A percentile compares a stretch with the other conserved stretches of the same genome.
phyloP scores from a whole-genome alignment of 2,888 invertebrate species.

The Nowickia ferox region DNA sequence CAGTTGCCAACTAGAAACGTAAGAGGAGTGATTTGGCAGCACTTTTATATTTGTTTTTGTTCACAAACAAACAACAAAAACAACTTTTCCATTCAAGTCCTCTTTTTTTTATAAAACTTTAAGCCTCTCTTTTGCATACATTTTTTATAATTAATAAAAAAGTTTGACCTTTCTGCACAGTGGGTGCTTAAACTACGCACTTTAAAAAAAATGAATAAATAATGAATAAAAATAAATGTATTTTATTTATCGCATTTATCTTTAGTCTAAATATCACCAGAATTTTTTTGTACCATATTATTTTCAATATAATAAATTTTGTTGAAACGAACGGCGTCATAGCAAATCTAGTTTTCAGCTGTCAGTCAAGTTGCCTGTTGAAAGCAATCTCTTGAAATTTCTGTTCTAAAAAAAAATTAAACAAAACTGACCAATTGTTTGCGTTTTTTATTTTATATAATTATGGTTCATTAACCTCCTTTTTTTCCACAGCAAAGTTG shows the following conservation, averaged over 20 bases:
- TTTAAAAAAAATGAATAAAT: background rate
- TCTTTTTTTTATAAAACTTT: too few species aligned
- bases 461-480: conserved; percentile 34
- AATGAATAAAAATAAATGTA: background rate
- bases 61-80: too few species aligned
- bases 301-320: background rate
- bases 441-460: background rate
- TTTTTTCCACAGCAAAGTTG: background rate
- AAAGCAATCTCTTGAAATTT: background rate
- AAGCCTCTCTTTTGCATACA: background rate
- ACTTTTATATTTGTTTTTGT: too few species aligned
- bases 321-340: background rate
- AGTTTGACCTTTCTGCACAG: background rate
- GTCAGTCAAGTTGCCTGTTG: background rate
- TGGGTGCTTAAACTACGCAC: background rate
- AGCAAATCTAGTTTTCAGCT: background rate
- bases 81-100: too few species aligned
- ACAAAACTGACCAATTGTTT: conserved; percentile 23
- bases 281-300: too few species aligned
- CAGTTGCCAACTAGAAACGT: too few species aligned
- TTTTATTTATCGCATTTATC: background rate
- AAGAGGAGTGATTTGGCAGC: too few species aligned
- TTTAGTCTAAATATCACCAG: too few species aligned
- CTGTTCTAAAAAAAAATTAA: background rate
- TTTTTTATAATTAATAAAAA: background rate